Base-by-base conservation (phyloP, 1,140 invertebrate species). In the Bombyx mori region DNA sequence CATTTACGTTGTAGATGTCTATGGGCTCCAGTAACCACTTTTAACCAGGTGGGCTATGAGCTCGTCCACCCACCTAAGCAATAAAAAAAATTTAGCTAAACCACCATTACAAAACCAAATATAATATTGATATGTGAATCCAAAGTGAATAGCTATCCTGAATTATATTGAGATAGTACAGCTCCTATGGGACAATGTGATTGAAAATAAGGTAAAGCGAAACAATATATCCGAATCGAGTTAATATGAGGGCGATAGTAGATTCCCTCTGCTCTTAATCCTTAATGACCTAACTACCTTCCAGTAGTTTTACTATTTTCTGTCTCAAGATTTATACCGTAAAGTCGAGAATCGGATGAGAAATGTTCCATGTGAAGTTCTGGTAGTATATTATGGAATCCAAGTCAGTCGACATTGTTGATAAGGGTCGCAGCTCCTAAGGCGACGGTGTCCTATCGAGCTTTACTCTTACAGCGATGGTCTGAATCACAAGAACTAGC, bases 391-490 rank as follows among this genome's bases (percentile, higher is more conserved):
- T 73, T 69, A 66, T 58, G 71, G 70, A 74, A 72, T 72, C 66
- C 63, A 63, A 77, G 68, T 71, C 66, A 66, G 60, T 57, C 72
- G 71, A 75, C 75, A 70, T 67, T 73, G 75, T 78, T 82, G 79
- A 82, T 82, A 79, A 82, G 77, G 79, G 79, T 82, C 72, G 65
- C 71, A 71, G 67, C 60, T 73, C 71, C 71, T 73, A 72, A 73
- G 78, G 70, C 69, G 71, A 77, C 68, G 66, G 59, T 58, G 66
- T 68, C 61, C 68, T 68, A 73, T 71, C 63, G 62, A 63, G 60
- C 63, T 70, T 70, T 62, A 61, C 62, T 68, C 50, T 55, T 63
- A 63, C 61, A 26, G 8, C 65, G 26, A 35, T 35, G 79, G 77
- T 77, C 75, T 79, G 26, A 35, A 35, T 35, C 26, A 35, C 26